Conservation (phyloP, 1,140 invertebrate species). For the Drosophila ficusphila region DNA sequence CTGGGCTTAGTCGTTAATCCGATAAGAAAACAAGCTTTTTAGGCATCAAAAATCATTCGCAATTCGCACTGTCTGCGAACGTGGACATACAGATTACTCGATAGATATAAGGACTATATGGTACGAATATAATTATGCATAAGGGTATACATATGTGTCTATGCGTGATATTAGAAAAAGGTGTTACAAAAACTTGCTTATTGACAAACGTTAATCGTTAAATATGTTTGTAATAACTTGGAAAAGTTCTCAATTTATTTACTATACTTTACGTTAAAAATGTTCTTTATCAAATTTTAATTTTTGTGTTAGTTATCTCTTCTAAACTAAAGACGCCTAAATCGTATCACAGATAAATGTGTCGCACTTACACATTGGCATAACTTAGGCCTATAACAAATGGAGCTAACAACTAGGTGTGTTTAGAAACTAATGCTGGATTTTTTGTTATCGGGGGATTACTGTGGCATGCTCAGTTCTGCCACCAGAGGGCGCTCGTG, state of each 20-base stretch:
- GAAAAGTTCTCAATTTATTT: conserved; percentile 14
- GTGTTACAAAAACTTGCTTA: conserved; percentile 64
- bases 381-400: conserved; percentile 72
- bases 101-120: conserved; percentile 42
- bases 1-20: conserved; percentile 18
- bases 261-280: conserved; percentile 17
- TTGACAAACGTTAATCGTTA: conserved; percentile 34
- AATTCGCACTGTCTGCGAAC: conserved; percentile 37
- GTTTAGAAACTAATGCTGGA: conserved; percentile 29
- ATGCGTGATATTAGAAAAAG: conserved; percentile 68
- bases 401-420: conserved; percentile 5
- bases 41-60: conserved; percentile 37
- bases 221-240: conserved; percentile 14
- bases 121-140: conserved; percentile 33
- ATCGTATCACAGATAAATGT: conserved; percentile 80
- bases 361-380: conserved; percentile 56
- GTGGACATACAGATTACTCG: conserved; percentile 26
- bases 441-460: conserved; percentile 1
- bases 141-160: conserved; percentile 28
- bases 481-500: conserved; percentile 78
- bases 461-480: conserved; percentile 51
- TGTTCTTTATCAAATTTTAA: conserved; percentile 35
- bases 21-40: conserved; percentile 55
- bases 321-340: conserved; percentile 64
- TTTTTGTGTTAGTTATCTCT: conserved; percentile 24